These are phyloP conservation scores for Psococerastis gibbosa DNA, from an alignment of 2,888 invertebrate genomes.

Conservation along the genomic window DNA sequence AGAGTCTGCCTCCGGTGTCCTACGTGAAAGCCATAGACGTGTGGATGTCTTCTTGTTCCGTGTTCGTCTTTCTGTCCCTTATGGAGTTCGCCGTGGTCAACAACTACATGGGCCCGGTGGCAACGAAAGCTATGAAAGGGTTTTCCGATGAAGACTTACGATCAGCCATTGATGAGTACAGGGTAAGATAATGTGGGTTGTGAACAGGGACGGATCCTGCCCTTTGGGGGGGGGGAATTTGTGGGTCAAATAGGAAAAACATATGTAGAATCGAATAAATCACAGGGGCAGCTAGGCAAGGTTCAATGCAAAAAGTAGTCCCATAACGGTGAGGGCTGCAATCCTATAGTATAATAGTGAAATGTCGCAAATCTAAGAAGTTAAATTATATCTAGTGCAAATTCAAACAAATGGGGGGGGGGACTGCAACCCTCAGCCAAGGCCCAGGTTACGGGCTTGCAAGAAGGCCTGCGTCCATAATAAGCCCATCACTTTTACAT, in stretches of 20 bases:
- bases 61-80: conserved; percentile 75
- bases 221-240: background rate
- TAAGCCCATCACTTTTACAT: too few relatives aligned
- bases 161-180: conserved; percentile 52
- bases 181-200: conserved; percentile 32
- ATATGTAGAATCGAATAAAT: too few relatives aligned
- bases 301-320: background rate
- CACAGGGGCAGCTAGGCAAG: background rate
- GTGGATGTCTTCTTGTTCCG: conserved; percentile 84
- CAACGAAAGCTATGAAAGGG: conserved; percentile 77
- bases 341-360: too few relatives aligned
- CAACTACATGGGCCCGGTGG: conserved; percentile 71
- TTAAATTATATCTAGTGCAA: too few relatives aligned
- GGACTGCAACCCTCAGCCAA: too few relatives aligned
- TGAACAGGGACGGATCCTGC: background rate
- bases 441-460: too few relatives aligned
- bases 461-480: too few relatives aligned
- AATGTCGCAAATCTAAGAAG: too few relatives aligned
- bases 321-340: too few relatives aligned
- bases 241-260: too few relatives aligned
- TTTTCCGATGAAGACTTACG: conserved; percentile 70
- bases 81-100: conserved; percentile 85
- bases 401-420: too few relatives aligned
- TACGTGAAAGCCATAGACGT: conserved; percentile 86
- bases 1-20: conserved; percentile 73